Conservation (phyloP, 2,113 vertebrate species). For the Gobio gobio region DNA sequence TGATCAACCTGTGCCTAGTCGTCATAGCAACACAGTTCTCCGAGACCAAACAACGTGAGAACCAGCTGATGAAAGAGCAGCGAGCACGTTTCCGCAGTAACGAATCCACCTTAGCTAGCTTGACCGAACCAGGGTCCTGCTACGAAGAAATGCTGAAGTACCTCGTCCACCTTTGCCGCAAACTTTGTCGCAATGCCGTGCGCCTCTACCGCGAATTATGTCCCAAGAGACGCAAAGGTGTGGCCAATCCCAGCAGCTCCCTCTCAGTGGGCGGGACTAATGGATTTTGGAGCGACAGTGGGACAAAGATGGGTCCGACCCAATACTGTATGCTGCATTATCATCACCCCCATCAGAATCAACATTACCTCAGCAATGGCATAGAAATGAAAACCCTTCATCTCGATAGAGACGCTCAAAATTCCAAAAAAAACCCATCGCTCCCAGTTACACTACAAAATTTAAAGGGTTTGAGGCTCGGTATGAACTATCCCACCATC, state of each 20-base stretch:
- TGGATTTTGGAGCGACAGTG: slow-evolving; percentile 59
- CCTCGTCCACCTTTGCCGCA: slow-evolving; percentile 87
- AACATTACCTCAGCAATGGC: slow-evolving; percentile 78
- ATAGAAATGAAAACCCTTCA: slow-evolving; percentile 72
- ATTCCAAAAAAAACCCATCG: slow-evolving; percentile 26
- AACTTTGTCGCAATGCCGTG: slow-evolving; percentile 79
- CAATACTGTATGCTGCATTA: slow-evolving; percentile 85
- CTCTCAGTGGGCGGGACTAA: slow-evolving; percentile 41
- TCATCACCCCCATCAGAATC: slow-evolving; percentile 76
- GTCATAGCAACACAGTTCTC: slow-evolving; percentile 99
- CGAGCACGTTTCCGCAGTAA: slow-evolving; percentile 91
- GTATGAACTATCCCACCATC: slow-evolving; percentile 95
- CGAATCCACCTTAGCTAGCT: slow-evolving; percentile 93
- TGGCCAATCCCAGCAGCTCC: slow-evolving; percentile 71
- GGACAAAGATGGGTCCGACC: slow-evolving; percentile 71
- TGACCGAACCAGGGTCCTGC: slow-evolving; percentile 94
- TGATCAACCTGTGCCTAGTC: slow-evolving; percentile 99
- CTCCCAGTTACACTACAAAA: slow-evolving; percentile 57
- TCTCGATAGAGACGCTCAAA: slow-evolving; percentile 24
- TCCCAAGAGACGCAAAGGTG: slow-evolving; percentile 18
- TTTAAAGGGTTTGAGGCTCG: slow-evolving; percentile 59
- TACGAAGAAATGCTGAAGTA: slow-evolving; percentile 97
- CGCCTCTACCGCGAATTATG: slow-evolving; percentile 67
- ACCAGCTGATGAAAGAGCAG: slow-evolving; percentile 97
- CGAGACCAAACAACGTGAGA: slow-evolving; percentile 97